Evolutionary conservation across 2,113 vertebrate species (phyloP).

Genomic region (Oreotrochilus melanogaster): DNA sequence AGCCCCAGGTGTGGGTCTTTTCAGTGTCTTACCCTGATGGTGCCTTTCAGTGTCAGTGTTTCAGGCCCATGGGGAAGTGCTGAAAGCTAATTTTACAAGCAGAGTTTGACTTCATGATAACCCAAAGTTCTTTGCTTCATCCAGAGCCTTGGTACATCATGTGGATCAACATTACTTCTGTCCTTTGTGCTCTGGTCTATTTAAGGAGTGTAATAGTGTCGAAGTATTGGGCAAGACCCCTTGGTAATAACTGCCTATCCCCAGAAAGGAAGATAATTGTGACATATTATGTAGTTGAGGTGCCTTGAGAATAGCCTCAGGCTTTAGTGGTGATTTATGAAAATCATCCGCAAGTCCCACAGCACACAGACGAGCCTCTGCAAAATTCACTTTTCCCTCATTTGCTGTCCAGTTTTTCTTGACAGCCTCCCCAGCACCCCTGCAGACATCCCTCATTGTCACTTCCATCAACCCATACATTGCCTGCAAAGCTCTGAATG

Average conservation of each 20-base stretch:
- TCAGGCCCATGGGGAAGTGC: background rate
- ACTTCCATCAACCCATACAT: background rate
- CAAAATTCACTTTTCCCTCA: constrained; percentile 24
- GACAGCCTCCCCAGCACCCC: background rate
- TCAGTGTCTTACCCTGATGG: background rate
- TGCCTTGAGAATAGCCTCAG: constrained; percentile 38
- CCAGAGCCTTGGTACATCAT: constrained; percentile 22
- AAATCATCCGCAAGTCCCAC: background rate
- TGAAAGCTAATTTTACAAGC: constrained; percentile 14
- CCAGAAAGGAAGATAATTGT: constrained; percentile 66
- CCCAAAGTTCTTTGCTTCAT: constrained; percentile 45
- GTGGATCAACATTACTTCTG: constrained; percentile 35
- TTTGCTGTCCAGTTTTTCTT: background rate
- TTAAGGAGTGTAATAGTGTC: constrained; percentile 47
- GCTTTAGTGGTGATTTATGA: constrained; percentile 17
- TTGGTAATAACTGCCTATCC: constrained; percentile 58
- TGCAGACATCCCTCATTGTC: background rate
- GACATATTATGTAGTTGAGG: constrained; percentile 53
- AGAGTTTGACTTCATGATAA: constrained; percentile 36
- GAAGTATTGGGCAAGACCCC: constrained; percentile 43
- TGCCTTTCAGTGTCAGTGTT: background rate
- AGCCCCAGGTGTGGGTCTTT: background rate
- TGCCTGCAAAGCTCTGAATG: background rate
- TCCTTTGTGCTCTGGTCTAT: constrained; percentile 50
- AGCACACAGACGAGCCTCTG: background rate